A percentile compares a stretch with the other conserved stretches of the same genome.
Evolutionary conservation across 2,113 vertebrate genomes (phyloP).

Genomic region (Psettodes erumei): DNA sequence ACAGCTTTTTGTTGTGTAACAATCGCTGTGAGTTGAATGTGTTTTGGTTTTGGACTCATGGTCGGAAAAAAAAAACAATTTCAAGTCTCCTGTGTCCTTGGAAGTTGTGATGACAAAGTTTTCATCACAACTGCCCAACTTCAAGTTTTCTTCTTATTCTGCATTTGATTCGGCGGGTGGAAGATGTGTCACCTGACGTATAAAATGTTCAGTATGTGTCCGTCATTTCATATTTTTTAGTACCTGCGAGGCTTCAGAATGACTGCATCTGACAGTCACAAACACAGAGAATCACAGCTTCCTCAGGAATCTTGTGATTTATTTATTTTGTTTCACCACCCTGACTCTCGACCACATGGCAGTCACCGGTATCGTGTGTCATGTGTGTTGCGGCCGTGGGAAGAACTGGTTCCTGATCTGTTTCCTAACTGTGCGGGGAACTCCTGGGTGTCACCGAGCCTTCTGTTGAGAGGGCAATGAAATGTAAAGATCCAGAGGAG

Average conservation of each 20-base stretch:
- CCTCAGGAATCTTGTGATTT: no score
- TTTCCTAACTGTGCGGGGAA: constrained; percentile 8
- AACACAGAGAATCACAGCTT: not conserved
- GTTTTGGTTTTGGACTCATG: not conserved
- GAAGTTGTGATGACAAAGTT: no score
- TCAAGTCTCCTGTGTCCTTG: no score
- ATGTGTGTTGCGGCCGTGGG: constrained; percentile 2
- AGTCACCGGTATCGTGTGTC: not conserved
- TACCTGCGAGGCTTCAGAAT: not conserved
- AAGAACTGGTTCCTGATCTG: constrained; percentile 15
- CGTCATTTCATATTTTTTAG: not conserved
- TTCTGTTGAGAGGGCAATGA: not conserved
- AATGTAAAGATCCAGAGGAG: not conserved
- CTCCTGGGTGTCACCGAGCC: constrained; percentile 1
- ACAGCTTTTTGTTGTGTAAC: not conserved
- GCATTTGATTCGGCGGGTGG: not conserved
- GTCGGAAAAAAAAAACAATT: not conserved
- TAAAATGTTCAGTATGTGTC: no score
- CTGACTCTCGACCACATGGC: constrained; percentile 19
- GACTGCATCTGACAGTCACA: not conserved
- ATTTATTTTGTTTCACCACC: no score
- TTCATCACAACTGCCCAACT: no score
- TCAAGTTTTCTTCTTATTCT: no score
- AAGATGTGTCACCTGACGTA: not conserved
- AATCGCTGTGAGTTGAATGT: not conserved